phyloP scores from a whole-genome alignment of 1,140 invertebrate species.

The Uloborus diversus region DNA sequence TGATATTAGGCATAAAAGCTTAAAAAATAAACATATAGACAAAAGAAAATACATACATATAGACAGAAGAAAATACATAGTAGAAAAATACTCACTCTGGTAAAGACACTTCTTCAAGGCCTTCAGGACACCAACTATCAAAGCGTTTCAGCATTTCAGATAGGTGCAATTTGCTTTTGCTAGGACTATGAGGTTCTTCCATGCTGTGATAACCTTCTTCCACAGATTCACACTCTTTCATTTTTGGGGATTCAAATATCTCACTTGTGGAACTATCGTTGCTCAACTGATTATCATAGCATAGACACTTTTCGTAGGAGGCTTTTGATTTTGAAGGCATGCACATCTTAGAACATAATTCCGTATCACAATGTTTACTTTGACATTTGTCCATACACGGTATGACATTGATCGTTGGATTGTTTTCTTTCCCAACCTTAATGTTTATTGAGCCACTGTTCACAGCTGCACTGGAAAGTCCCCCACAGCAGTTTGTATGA shows the following conservation, averaged over 20 bases:
- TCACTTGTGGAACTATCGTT: neutral
- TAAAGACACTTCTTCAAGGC: slow-evolving; percentile 27
- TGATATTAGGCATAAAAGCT: neutral
- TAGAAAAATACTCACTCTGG: slow-evolving; percentile 23
- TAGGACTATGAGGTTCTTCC: slow-evolving; percentile 63
- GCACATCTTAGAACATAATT: neutral
- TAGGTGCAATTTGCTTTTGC: neutral
- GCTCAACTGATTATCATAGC: slow-evolving; percentile 1
- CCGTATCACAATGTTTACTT: neutral
- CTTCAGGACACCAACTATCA: slow-evolving; percentile 42
- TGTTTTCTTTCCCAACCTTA: slow-evolving; percentile 22
- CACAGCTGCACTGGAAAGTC: neutral
- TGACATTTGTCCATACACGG: neutral
- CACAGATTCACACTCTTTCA: slow-evolving; percentile 32
- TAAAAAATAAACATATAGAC: neutral
- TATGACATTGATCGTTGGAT: neutral
- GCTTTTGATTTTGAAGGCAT: neutral
- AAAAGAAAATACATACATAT: neutral
- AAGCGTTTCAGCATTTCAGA: slow-evolving; percentile 32
- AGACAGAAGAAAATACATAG: neutral
- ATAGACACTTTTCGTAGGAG: neutral
- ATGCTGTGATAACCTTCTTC: slow-evolving; percentile 59
- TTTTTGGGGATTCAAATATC: neutral
- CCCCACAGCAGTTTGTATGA: slow-evolving; percentile 13
- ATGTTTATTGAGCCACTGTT: neutral